phyloP scores from a whole-genome alignment of 1,140 invertebrate species.

The Cydia strobilella region DNA sequence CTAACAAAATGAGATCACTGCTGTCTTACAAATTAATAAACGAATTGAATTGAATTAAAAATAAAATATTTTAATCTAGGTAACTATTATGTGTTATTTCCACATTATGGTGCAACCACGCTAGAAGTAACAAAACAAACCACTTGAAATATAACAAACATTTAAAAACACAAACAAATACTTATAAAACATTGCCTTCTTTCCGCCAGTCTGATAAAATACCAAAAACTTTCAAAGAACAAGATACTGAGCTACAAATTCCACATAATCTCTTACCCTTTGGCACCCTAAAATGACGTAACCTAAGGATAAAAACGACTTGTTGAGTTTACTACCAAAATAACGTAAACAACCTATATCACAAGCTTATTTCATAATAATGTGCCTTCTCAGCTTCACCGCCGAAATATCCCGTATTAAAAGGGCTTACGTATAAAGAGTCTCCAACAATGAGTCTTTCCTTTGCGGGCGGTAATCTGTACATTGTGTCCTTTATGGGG shows the following conservation, averaged over 20 bases:
- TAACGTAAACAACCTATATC: not conserved
- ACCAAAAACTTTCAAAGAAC: no score
- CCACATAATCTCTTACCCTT: not conserved
- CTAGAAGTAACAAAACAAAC: no score
- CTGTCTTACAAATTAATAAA: no score
- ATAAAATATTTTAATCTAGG: no score
- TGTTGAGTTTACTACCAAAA: not conserved
- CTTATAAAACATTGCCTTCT: no score
- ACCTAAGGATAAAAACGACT: not conserved
- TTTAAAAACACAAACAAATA: no score
- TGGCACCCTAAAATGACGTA: not conserved
- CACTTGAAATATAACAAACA: no score
- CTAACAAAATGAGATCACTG: no score
- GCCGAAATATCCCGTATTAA: not conserved
- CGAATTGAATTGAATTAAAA: no score
- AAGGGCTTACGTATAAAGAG: not conserved
- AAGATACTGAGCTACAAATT: not conserved
- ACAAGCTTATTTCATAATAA: conserved; percentile 4
- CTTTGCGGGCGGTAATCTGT: not conserved
- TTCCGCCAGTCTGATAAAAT: no score
- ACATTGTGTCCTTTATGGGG: not conserved
- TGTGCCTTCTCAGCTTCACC: not conserved
- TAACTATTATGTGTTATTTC: no score
- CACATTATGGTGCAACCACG: no score
- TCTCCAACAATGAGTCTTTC: not conserved